phyloP scores from a whole-genome alignment of 1,140 invertebrate genomes.

The Mylabris phalerata region DNA sequence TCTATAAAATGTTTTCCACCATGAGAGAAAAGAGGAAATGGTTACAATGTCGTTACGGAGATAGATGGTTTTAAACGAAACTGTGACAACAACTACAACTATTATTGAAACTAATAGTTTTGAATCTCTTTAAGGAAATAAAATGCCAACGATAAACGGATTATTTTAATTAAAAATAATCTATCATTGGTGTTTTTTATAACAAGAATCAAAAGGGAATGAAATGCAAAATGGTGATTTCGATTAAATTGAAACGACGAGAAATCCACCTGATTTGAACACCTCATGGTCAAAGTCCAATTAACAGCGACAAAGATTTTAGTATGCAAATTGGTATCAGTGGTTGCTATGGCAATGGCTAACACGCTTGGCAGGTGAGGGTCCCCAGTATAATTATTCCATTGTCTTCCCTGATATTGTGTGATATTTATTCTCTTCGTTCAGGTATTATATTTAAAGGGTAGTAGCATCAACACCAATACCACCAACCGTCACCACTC shows the following conservation, averaged over 20 bases:
- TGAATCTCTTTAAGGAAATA: too few relatives aligned
- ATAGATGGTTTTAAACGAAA: constrained; percentile 12
- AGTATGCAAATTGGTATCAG: constrained; percentile 40
- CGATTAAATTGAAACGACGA: too few relatives aligned
- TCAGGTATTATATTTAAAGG: constrained; percentile 17
- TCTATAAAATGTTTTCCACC: constrained; percentile 10
- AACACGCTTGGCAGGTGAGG: constrained; percentile 32
- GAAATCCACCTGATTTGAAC: constrained; percentile 5
- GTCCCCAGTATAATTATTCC: constrained; percentile 31
- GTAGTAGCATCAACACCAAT: not conserved
- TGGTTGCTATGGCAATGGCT: constrained; percentile 34
- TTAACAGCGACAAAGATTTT: constrained; percentile 40
- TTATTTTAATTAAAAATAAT: too few relatives aligned
- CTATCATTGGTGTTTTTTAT: too few relatives aligned
- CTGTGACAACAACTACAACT: too few relatives aligned
- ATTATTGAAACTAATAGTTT: too few relatives aligned
- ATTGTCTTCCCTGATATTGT: constrained; percentile 35
- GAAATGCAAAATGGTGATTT: too few relatives aligned
- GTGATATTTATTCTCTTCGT: constrained; percentile 23
- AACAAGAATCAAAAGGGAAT: too few relatives aligned
- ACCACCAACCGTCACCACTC: too few relatives aligned
- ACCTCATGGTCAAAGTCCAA: constrained; percentile 30
- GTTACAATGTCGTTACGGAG: constrained; percentile 10
- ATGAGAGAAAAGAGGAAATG: constrained; percentile 6
- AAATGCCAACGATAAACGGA: too few relatives aligned